A percentile compares a stretch with the other conserved stretches of the same genome.
Evolutionary conservation across 2,888 invertebrate species (phyloP).

Genomic region (Creontiades dilutus): DNA sequence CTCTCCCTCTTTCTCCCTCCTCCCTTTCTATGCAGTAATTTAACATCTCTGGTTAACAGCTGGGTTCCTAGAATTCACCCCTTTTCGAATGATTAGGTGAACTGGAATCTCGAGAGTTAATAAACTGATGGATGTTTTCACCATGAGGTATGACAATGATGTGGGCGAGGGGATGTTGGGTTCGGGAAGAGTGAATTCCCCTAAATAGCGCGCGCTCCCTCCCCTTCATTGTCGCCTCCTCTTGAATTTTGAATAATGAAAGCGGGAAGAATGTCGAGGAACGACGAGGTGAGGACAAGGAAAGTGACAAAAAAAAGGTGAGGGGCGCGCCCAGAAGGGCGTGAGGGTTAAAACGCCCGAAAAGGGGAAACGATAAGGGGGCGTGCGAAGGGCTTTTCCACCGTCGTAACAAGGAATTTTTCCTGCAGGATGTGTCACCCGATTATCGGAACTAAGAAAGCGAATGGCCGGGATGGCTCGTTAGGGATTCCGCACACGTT

Average conservation of each 20-base stretch:
- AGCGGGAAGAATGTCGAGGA: slow-evolving; percentile 24
- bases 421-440: slow-evolving; percentile 64
- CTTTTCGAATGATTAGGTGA: neutral
- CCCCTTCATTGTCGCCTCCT: neutral
- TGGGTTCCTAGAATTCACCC: no score
- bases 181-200: slow-evolving; percentile 27
- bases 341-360: slow-evolving; percentile 16
- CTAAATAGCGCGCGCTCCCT: neutral
- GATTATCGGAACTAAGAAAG: slow-evolving; percentile 63
- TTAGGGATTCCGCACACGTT: slow-evolving; percentile 62
- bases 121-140: neutral
- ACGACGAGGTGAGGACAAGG: neutral
- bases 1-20: no score
- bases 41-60: no score
- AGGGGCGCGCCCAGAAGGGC: neutral
- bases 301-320: slow-evolving; percentile 29
- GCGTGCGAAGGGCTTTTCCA: neutral
- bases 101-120: slow-evolving; percentile 3
- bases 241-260: slow-evolving; percentile 44
- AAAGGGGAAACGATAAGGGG: slow-evolving; percentile 18
- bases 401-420: slow-evolving; percentile 64
- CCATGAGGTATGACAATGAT: neutral
- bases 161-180: neutral
- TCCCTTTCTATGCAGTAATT: no score
- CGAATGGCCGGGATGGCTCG: slow-evolving; percentile 48